These are phyloP conservation scores for Eulemur coronatus DNA, from an alignment of 2,797 vertebrate genomes.

Conservation along the genomic window DNA sequence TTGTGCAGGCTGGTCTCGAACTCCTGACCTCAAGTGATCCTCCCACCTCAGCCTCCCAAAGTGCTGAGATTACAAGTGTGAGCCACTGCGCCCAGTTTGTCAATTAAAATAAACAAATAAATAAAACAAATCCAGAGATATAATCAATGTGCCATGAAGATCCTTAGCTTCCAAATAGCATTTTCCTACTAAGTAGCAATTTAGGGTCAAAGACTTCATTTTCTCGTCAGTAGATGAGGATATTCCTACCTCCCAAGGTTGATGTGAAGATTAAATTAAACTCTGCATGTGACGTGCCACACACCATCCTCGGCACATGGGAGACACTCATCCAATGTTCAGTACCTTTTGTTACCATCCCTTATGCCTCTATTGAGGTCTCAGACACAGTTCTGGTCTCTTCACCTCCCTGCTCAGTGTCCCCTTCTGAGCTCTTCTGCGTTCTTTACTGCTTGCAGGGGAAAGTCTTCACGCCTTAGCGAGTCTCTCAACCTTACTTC, in stretches of 20 bases:
- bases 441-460: background rate
- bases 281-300: background rate
- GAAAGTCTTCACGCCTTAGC: fast-evolving
- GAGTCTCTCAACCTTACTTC: background rate
- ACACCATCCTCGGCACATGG: fast-evolving
- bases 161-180: background rate
- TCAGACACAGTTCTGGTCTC: background rate
- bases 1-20: background rate
- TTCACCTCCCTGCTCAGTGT: background rate
- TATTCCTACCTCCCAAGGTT: background rate
- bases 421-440: background rate
- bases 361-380: background rate
- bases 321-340: background rate
- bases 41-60: background rate
- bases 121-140: background rate
- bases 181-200: background rate
- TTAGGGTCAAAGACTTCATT: background rate
- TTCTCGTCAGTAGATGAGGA: background rate
- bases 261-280: background rate
- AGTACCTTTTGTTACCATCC: background rate
- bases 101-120: background rate
- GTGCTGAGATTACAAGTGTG: background rate
- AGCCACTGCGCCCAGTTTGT: background rate
- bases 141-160: background rate
- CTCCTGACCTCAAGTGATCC: background rate